Evolutionary conservation across 2,888 invertebrate genomes (phyloP).

Genomic region (Stictocephala bisonia): DNA sequence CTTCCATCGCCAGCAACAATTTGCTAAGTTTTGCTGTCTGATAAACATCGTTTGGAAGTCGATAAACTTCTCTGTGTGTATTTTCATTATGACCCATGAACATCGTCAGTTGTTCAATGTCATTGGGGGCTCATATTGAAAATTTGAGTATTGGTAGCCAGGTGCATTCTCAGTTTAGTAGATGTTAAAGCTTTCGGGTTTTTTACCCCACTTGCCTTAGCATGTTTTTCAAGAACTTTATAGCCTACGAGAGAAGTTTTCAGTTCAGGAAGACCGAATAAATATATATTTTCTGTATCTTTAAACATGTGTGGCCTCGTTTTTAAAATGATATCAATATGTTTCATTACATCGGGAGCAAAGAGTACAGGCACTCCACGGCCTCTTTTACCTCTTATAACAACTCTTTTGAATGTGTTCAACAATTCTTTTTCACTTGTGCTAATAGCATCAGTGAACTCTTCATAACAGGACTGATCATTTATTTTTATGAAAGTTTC

Average conservation of each 20-base stretch:
- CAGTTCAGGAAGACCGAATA: too few species aligned
- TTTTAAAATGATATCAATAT: slow-evolving; percentile 4
- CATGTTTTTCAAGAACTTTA: too few species aligned
- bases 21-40: slow-evolving; percentile 7
- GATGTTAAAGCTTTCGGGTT: neutral
- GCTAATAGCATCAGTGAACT: neutral
- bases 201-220: too few species aligned
- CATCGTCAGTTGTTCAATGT: neutral
- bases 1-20: neutral
- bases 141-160: slow-evolving; percentile 2
- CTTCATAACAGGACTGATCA: neutral
- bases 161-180: slow-evolving; percentile 1
- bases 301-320: neutral
- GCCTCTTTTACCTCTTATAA: slow-evolving; percentile 9
- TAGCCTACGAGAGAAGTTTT: too few species aligned
- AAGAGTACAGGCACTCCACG: neutral
- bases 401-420: slow-evolving; percentile 4
- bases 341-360: neutral
- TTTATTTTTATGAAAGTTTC: neutral
- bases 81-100: slow-evolving; percentile 12
- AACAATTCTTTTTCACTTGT: neutral
- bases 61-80: neutral
- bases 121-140: slow-evolving; percentile 3
- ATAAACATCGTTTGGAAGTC: slow-evolving; percentile 2
- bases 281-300: slow-evolving; percentile 4